Evolutionary conservation across 2,888 invertebrate genomes (phyloP).

Genomic region (Steinernema carpocapsae): DNA sequence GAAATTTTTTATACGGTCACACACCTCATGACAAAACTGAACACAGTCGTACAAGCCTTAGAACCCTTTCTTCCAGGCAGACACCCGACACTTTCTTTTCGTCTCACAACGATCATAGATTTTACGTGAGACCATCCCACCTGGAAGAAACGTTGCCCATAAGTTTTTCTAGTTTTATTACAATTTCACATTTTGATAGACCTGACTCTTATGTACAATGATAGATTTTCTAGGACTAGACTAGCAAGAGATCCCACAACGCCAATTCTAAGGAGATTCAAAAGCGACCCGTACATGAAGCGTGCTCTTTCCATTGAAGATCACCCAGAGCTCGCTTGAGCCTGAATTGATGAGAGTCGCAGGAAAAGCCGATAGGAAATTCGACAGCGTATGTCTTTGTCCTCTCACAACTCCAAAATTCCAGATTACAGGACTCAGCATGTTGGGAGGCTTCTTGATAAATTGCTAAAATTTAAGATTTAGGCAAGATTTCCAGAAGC

Average conservation of each 20-base stretch:
- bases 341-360: no score
- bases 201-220: no score
- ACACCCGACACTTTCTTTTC: no score
- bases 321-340: constrained; percentile 1
- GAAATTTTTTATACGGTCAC: no score
- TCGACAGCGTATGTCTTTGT: not conserved
- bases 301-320: not conserved
- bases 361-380: not conserved
- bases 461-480: not conserved
- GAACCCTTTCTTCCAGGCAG: no score
- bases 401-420: not conserved
- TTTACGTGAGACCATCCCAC: no score
- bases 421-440: not conserved
- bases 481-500: not conserved
- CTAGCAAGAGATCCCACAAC: not conserved
- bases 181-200: no score
- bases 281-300: constrained; percentile 1
- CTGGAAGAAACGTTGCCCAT: no score
- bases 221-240: not conserved
- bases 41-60: no score
- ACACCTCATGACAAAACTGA: no score
- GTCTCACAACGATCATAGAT: no score
- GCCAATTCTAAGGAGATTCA: not conserved
- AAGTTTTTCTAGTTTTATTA: no score
- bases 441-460: not conserved